Evolutionary conservation across 2,797 vertebrate genomes (phyloP), one percentile per base, ranked within the genome.

Genomic region (Oceanodroma leucorhoa): DNA sequence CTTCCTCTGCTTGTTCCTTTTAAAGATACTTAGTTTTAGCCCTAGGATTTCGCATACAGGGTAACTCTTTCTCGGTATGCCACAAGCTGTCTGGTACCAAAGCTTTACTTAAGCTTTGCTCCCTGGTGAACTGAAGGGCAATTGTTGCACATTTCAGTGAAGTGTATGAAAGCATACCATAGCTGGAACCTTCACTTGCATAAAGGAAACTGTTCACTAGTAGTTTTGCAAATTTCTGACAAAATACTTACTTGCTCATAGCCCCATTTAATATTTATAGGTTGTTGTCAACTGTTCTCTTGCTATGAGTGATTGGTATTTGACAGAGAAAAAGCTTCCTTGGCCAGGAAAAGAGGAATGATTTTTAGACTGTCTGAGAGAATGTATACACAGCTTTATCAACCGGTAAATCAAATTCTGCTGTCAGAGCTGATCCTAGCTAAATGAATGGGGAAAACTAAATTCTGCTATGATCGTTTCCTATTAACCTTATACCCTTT

Each of bases 31-130:
- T 67, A 4, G 22, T n/a, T 83, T 40, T 54, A 70, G 11, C 58
- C 30, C 27, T 45, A 22, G 46, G 46, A 38, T 86, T 73, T 75
- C 51, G 45, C 16, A 11, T 45, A 27, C 5, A 23, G 53, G 50
- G 9, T 75, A 67, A 36, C 43, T 30, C 50, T 62, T 34, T 48
- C 24, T 65, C 0, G 0, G 16, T 71, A 8, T 34, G 60, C 38
- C 29, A 50, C 15, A 43, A 16, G 11, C 18, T 71, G 36, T 22
- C 55, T 81, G 36, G 13, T 62, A 53, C 62, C 40, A 71, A 58
- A 69, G 38, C 36, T 61, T 79, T 81, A 32, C 36, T 46, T 55
- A 66, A 83, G 48, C 10, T 81, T 73, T 78, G 18, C 29, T 70
- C 36, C 38, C 15, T 57, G 6, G 23, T 55, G 77, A 71, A 60